These are phyloP conservation scores for Coreius guichenoti DNA, from an alignment of 2,797 vertebrate species.

Conservation along the genomic window DNA sequence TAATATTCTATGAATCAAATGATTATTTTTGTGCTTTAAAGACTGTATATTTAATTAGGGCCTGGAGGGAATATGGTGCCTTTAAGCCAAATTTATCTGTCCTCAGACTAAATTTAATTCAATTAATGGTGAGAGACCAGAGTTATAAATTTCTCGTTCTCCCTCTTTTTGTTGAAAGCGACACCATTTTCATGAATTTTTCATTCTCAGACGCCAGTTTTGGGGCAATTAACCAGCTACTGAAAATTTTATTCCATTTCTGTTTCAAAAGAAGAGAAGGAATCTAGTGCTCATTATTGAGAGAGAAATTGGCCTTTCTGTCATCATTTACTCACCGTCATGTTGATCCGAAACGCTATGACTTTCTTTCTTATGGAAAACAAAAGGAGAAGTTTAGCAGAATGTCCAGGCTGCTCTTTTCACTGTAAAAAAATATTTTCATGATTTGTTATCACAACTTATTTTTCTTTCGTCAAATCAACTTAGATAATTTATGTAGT, in stretches of 20 bases:
- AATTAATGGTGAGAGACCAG: slow-evolving; percentile 78
- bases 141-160: slow-evolving; percentile 78
- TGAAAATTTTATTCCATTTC: slow-evolving; percentile 15
- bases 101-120: slow-evolving; percentile 80
- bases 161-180: slow-evolving; percentile 72
- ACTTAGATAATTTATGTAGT: too few relatives aligned
- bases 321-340: slow-evolving; percentile 3
- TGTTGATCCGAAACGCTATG: not conserved
- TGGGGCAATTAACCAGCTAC: slow-evolving; percentile 52
- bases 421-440: too few relatives aligned
- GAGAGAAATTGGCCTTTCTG: slow-evolving; percentile 1
- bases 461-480: too few relatives aligned
- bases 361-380: not conserved
- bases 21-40: slow-evolving; percentile 80
- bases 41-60: slow-evolving; percentile 79
- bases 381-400: not conserved
- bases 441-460: too few relatives aligned
- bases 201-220: slow-evolving; percentile 67
- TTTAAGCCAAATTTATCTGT: slow-evolving; percentile 80
- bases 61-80: slow-evolving; percentile 73
- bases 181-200: slow-evolving; percentile 72
- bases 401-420: not conserved
- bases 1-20: slow-evolving; percentile 80
- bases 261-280: not conserved
- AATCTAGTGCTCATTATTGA: slow-evolving; percentile 26